Evolutionary conservation across 2,113 vertebrate species (phyloP).

Genomic region (Cavia aperea): DNA sequence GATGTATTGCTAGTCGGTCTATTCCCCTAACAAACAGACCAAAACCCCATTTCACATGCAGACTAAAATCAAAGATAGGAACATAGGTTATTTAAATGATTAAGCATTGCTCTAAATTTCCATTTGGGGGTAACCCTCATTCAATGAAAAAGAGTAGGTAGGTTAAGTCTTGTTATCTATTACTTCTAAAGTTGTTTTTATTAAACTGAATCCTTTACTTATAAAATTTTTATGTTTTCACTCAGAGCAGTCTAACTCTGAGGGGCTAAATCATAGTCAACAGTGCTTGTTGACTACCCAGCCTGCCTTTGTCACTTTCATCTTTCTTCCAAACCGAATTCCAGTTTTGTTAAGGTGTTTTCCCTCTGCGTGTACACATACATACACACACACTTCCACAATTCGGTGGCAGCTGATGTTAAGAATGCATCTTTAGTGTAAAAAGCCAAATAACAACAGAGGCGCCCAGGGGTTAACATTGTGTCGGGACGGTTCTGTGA

Average conservation of each 20-base stretch:
- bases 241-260: background rate
- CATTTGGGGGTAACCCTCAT: background rate
- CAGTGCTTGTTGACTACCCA: background rate
- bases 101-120: background rate
- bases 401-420: background rate
- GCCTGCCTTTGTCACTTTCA: background rate
- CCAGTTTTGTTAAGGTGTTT: background rate
- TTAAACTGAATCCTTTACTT: background rate
- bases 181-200: background rate
- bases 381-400: background rate
- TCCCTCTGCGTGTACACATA: background rate
- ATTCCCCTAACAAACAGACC: constrained; percentile 67
- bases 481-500: background rate
- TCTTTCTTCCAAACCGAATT: constrained; percentile 5
- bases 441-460: background rate
- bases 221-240: background rate
- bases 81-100: constrained; percentile 26
- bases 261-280: background rate
- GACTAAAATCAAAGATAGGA: constrained; percentile 39
- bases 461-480: constrained; percentile 11
- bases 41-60: constrained; percentile 40
- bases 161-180: background rate
- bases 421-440: constrained; percentile 4
- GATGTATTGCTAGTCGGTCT: constrained; percentile 56
- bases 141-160: background rate